phyloP scores from a whole-genome alignment of 1,140 invertebrate genomes.

The Venustaconcha ellipsiformis region DNA sequence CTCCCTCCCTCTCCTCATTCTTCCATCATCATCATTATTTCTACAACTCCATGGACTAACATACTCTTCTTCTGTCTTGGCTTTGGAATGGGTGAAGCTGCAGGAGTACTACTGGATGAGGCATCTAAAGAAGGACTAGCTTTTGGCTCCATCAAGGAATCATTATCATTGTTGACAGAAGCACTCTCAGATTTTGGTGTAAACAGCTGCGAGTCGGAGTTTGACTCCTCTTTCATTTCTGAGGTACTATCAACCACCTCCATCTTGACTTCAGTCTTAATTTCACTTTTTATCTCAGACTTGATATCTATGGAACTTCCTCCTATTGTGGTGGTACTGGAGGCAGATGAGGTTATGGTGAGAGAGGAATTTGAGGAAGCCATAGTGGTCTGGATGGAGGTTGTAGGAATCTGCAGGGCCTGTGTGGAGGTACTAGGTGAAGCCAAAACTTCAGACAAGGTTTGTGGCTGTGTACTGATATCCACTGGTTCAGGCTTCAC shows the following conservation, averaged over 20 bases:
- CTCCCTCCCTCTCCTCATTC: no score
- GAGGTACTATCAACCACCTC: no score
- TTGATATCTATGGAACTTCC: slow-evolving; percentile 24
- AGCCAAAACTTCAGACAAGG: slow-evolving; percentile 40
- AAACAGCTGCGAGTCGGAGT: no score
- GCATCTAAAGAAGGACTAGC: no score
- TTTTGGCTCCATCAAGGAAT: no score
- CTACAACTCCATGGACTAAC: no score
- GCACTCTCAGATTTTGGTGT: slow-evolving; percentile 70
- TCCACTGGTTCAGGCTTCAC: slow-evolving; percentile 28
- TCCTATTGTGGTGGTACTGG: slow-evolving; percentile 1
- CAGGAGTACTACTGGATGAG: no score
- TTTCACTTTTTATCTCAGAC: slow-evolving; percentile 48
- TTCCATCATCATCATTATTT: no score
- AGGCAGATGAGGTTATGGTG: slow-evolving; percentile 26
- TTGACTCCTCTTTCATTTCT: slow-evolving; percentile 33
- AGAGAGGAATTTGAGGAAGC: slow-evolving; percentile 2
- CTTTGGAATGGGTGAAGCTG: no score
- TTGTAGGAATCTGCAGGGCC: slow-evolving; percentile 34
- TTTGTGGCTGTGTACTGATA: slow-evolving; percentile 37
- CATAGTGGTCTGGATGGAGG: slow-evolving; percentile 31
- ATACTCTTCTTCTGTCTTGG: no score
- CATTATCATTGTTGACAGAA: slow-evolving; percentile 29
- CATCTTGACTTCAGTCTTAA: slow-evolving; percentile 29
- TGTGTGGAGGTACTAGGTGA: slow-evolving; percentile 26